Percentiles rank a stretch among this genome's conserved stretches.
These are phyloP conservation scores for Helobdella robusta DNA, from an alignment of 2,888 invertebrate genomes.

Conservation along the genomic window DNA sequence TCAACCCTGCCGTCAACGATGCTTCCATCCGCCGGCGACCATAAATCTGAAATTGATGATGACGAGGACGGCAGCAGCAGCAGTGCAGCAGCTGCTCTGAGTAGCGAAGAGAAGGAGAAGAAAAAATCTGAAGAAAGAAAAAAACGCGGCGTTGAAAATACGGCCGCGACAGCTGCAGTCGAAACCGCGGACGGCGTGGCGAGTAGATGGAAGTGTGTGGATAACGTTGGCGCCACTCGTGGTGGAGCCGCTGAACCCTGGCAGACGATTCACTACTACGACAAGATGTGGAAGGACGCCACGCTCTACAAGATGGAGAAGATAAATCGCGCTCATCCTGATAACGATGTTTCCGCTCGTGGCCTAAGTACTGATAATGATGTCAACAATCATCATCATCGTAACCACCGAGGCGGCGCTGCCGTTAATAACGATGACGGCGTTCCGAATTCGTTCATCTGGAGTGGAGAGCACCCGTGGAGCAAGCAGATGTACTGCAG, in stretches of 20 bases:
- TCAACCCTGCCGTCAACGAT: too few species aligned
- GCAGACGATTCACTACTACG: background rate
- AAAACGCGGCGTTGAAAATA: background rate
- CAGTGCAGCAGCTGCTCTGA: too few species aligned
- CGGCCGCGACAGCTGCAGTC: background rate
- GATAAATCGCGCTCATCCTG: background rate
- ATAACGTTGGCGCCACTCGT: slow-evolving; percentile 9
- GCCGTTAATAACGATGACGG: background rate
- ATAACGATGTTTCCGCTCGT: background rate
- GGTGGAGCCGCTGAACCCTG: slow-evolving; percentile 6
- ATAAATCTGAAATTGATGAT: too few species aligned
- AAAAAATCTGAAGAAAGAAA: background rate
- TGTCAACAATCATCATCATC: too few species aligned
- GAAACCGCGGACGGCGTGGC: background rate
- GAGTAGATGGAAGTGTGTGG: background rate
- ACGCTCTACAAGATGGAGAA: background rate
- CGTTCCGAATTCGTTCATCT: background rate
- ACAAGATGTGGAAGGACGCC: background rate
- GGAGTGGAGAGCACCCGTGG: background rate
- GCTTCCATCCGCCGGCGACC: too few species aligned
- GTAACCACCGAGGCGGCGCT: too few species aligned
- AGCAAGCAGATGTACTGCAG: background rate
- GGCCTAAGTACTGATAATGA: background rate
- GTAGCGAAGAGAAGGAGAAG: too few species aligned
- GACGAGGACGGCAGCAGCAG: too few species aligned